phyloP scores from a whole-genome alignment of 92 coral and sea anemone genomes.

The Epizoanthus scotinus region DNA sequence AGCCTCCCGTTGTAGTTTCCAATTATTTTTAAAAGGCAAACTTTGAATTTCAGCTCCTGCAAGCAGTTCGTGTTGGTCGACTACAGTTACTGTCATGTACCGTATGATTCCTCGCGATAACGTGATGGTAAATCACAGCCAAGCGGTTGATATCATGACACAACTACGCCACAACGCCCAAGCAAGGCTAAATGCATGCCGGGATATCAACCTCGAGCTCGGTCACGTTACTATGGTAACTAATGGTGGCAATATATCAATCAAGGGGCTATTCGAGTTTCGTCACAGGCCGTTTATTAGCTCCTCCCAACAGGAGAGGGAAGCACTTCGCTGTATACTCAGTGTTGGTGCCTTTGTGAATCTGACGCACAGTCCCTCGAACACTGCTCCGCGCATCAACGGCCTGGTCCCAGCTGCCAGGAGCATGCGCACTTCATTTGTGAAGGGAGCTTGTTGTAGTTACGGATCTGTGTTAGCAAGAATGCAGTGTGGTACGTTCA shows the following conservation, averaged over 20 bases:
- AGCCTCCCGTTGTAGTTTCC: not conserved
- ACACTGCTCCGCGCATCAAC: not conserved
- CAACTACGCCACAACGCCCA: conserved; percentile 12
- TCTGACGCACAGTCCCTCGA: not conserved
- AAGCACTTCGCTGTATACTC: not conserved
- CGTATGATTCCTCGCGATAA: not conserved
- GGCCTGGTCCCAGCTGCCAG: not conserved
- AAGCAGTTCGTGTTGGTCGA: conserved; percentile 6
- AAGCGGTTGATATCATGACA: conserved; percentile 17
- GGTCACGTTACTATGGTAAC: not conserved
- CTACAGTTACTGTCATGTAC: conserved; percentile 5
- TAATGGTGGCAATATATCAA: not conserved
- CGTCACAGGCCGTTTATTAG: not conserved
- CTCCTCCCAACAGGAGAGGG: conserved; percentile 2
- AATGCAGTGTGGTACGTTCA: conserved; percentile 26
- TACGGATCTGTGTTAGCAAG: conserved; percentile 21
- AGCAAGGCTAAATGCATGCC: conserved; percentile 5
- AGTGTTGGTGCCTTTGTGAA: conserved; percentile 12
- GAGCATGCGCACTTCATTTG: not conserved
- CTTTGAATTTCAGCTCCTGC: conserved; percentile 5
- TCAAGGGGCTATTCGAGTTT: conserved; percentile 31
- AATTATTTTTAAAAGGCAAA: not conserved
- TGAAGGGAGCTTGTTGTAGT: conserved; percentile 16
- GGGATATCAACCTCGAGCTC: conserved; percentile 1
- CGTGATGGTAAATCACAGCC: not conserved